Conservation (phyloP, 53 echinoderm and acorn worm genomes). For the Astropecten irregularis region DNA sequence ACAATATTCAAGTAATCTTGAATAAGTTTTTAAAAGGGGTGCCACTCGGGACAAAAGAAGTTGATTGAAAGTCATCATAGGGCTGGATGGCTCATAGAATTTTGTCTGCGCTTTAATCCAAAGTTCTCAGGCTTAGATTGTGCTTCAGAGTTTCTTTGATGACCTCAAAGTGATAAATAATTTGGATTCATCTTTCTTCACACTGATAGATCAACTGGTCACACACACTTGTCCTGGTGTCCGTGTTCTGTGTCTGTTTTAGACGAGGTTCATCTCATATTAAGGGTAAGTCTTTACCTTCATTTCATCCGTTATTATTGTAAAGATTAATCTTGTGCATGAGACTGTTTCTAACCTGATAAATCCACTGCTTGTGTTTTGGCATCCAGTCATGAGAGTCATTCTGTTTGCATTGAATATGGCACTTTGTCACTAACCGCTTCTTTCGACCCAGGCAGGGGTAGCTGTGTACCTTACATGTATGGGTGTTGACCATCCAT, state of each 20-base stretch:
- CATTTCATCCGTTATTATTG: neutral
- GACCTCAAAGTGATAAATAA: no score
- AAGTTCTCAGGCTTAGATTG: no score
- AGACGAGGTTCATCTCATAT: neutral
- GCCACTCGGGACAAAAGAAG: no score
- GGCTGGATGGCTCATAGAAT: no score
- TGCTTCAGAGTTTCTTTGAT: no score
- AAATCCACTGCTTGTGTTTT: no score
- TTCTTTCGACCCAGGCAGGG: neutral
- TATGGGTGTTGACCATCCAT: no score
- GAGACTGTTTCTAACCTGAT: neutral
- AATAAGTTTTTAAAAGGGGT: neutral
- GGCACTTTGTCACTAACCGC: neutral
- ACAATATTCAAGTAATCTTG: neutral
- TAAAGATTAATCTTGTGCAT: neutral
- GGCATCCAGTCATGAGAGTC: no score
- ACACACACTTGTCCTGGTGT: slow-evolving; percentile 20
- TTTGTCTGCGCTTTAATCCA: no score
- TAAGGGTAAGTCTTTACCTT: neutral
- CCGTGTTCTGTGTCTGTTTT: slow-evolving; percentile 38
- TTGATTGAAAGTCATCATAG: no score
- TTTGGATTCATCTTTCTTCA: no score
- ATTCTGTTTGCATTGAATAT: neutral
- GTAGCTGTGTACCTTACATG: neutral
- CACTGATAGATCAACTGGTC: slow-evolving; percentile 15